A percentile compares a stretch with the other conserved stretches of the same genome.
Evolutionary conservation across 2,113 vertebrate species (phyloP).

Genomic region (Baryphthengus martii): DNA sequence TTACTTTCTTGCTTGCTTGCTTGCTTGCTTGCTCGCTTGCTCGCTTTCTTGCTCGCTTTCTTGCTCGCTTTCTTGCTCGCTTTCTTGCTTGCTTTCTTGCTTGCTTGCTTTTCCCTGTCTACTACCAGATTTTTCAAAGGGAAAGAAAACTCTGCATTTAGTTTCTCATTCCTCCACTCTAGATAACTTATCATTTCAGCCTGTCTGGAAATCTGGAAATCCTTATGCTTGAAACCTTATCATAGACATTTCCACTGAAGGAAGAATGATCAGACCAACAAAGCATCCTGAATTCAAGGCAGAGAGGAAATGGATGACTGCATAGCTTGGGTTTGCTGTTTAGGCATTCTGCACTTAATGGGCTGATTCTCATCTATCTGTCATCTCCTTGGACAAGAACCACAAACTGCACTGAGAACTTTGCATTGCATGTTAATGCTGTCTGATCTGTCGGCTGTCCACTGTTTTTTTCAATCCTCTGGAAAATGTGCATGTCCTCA

Average conservation of each 20-base stretch:
- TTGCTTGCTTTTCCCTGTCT: not conserved
- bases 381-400: not conserved
- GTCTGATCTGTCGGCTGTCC: not conserved
- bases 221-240: conserved; percentile 67
- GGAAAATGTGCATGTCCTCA: not conserved
- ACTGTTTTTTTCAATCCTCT: not conserved
- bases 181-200: conserved; percentile 70
- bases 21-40: too few species aligned
- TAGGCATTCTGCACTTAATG: not conserved
- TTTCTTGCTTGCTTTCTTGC: not conserved
- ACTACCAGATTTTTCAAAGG: conserved; percentile 22
- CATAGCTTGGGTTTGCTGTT: conserved; percentile 28
- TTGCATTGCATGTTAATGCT: not conserved
- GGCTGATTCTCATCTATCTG: conserved; percentile 41
- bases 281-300: conserved; percentile 63
- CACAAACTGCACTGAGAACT: not conserved
- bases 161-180: conserved; percentile 57
- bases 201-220: conserved; percentile 72
- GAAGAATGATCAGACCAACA: conserved; percentile 51
- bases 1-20: too few species aligned
- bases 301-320: conserved; percentile 56
- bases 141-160: conserved; percentile 30
- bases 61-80: not conserved
- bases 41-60: too few species aligned
- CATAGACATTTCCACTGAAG: conserved; percentile 62